Evolutionary conservation across 2,888 invertebrate genomes (phyloP).

Genomic region (Malacosoma neustria): DNA sequence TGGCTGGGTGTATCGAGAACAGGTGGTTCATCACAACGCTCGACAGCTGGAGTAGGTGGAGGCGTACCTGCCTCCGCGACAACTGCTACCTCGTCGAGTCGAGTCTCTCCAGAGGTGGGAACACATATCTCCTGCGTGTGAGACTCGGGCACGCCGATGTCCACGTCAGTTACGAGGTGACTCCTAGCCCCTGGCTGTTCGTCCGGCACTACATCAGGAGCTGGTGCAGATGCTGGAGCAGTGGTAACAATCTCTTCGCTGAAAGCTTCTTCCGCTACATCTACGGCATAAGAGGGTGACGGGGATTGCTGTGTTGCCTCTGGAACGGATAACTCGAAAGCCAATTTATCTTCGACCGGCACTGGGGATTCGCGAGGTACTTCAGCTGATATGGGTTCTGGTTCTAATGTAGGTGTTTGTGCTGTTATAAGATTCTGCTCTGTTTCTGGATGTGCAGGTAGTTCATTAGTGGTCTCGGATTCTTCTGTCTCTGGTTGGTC

Average conservation of each 20-base stretch:
- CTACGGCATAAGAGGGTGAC: neutral
- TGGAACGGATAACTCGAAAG: neutral
- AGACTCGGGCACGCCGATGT: constrained; percentile 53
- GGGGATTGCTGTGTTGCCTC: neutral
- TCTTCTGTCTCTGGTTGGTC: no score
- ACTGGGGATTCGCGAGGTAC: no score
- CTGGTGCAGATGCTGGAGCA: constrained; percentile 24
- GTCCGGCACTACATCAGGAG: constrained; percentile 53
- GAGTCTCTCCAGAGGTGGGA: constrained; percentile 55
- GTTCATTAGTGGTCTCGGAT: no score
- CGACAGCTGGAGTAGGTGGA: constrained; percentile 29
- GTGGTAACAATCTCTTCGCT: constrained; percentile 2
- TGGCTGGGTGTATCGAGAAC: constrained; percentile 4
- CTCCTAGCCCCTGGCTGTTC: constrained; percentile 24
- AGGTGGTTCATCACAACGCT: constrained; percentile 10
- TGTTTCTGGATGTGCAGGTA: no score
- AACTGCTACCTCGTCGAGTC: constrained; percentile 37
- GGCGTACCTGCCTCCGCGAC: constrained; percentile 26
- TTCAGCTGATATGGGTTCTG: no score
- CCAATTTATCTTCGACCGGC: neutral
- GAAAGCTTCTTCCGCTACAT: neutral
- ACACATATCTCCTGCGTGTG: constrained; percentile 65
- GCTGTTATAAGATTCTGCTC: no score
- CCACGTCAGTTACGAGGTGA: constrained; percentile 56
- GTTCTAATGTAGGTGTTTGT: neutral